phyloP scores from a whole-genome alignment of 35 echinoderm and acorn worm species.

The Heliocidaris erythrogramma region DNA sequence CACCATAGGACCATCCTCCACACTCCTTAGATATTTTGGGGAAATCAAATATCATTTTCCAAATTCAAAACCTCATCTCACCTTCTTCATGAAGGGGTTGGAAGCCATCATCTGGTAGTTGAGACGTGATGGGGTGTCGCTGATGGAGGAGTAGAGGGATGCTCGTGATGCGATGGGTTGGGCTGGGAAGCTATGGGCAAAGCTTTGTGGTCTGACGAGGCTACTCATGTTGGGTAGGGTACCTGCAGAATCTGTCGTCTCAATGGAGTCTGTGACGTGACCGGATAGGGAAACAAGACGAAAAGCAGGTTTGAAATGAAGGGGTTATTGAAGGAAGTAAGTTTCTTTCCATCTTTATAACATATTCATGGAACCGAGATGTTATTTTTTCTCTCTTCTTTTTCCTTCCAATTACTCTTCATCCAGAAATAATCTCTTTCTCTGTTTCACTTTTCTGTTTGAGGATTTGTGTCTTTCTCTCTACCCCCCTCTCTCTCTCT shows the following conservation, averaged over 20 bases:
- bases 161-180: slow-evolving; percentile 57
- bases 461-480: too few relatives aligned
- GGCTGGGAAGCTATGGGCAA: slow-evolving; percentile 73
- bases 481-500: too few relatives aligned
- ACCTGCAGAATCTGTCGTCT: slow-evolving; percentile 72
- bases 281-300: background rate
- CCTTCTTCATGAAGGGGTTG: slow-evolving; percentile 90
- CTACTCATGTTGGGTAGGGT: slow-evolving; percentile 69
- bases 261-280: slow-evolving; percentile 69
- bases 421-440: too few relatives aligned
- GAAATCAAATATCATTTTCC: background rate
- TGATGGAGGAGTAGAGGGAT: slow-evolving; percentile 83
- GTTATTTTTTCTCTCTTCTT: too few relatives aligned
- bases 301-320: too few relatives aligned
- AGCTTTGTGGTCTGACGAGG: slow-evolving; percentile 87
- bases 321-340: too few relatives aligned
- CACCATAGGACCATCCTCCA: background rate
- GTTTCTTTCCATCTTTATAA: too few relatives aligned
- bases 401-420: too few relatives aligned
- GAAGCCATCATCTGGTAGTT: slow-evolving; percentile 91
- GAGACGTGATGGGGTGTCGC: slow-evolving; percentile 83
- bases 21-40: too few relatives aligned
- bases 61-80: background rate
- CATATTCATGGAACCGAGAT: too few relatives aligned
- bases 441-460: too few relatives aligned